A percentile compares a stretch with the other conserved stretches of the same genome.
Conservation (phyloP, 2,113 vertebrate species). For the Hemicordylus capensis region DNA sequence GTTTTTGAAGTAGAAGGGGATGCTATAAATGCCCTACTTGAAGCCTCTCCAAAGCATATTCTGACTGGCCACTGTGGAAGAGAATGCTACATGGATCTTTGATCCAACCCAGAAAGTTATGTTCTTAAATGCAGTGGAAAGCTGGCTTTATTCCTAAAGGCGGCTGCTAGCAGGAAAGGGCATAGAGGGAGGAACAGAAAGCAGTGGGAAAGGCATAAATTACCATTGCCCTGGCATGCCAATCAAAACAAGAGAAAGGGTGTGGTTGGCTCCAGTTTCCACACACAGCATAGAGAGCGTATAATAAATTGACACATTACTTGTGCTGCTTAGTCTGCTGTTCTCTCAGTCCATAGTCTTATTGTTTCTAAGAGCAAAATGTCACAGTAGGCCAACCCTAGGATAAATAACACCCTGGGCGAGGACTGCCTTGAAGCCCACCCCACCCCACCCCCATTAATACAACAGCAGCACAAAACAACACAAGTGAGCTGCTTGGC, state of each 20-base stretch:
- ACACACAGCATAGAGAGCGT: not conserved
- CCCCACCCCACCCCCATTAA: too few relatives aligned
- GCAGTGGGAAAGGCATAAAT: not conserved
- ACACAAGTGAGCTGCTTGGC: too few relatives aligned
- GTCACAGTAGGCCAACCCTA: not conserved
- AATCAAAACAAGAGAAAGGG: not conserved
- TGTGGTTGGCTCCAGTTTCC: not conserved
- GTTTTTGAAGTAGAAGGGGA: too few relatives aligned
- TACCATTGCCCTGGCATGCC: not conserved
- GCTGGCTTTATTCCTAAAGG: not conserved
- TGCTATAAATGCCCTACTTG: not conserved
- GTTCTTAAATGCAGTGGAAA: not conserved
- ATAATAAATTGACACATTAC: not conserved
- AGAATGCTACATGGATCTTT: not conserved
- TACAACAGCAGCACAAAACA: too few relatives aligned
- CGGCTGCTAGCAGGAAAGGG: not conserved
- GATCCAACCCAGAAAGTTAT: not conserved
- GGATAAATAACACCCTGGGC: too few relatives aligned
- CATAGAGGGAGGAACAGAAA: not conserved
- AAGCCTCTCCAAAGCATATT: not conserved
- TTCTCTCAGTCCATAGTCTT: not conserved
- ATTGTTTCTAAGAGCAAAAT: not conserved
- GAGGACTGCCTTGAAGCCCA: too few relatives aligned
- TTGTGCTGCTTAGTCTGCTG: not conserved
- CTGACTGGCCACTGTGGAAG: not conserved